Evolutionary conservation across 2,113 vertebrate genomes (phyloP).

Genomic region (Crotalus helleri): DNA sequence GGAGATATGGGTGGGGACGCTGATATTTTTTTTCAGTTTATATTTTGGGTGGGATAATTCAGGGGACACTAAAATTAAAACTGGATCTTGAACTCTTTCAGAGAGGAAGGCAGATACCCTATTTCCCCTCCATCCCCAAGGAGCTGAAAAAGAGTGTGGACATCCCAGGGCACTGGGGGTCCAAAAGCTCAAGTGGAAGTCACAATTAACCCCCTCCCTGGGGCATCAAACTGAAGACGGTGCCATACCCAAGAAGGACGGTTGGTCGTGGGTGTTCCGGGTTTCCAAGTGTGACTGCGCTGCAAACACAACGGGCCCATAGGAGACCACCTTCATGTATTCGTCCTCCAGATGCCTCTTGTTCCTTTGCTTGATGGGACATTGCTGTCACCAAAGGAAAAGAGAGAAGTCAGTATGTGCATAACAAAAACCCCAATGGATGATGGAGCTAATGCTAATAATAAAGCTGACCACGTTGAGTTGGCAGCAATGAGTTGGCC

Average conservation of each 20-base stretch:
- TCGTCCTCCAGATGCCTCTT: conserved; percentile 2
- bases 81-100: background rate
- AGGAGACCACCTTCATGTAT: conserved; percentile 62
- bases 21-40: background rate
- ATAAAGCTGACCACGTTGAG: background rate
- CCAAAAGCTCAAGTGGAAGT: background rate
- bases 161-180: background rate
- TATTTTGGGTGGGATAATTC: background rate
- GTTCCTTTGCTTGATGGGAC: conserved; percentile 20
- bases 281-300: conserved; percentile 8
- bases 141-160: background rate
- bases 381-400: conserved; percentile 41
- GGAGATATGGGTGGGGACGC: background rate
- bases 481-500: too few relatives aligned
- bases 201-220: background rate
- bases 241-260: background rate
- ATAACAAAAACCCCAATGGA: too few relatives aligned
- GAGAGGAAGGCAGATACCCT: background rate
- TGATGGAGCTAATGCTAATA: too few relatives aligned
- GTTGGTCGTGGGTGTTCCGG: background rate
- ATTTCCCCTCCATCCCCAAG: background rate
- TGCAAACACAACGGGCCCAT: conserved; percentile 55
- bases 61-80: background rate
- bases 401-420: too few relatives aligned
- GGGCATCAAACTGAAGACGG: background rate